Percentiles rank a stretch among this genome's conserved stretches.
Conservation (phyloP, 2,888 invertebrate species). For the Prionchulus punctatus region DNA sequence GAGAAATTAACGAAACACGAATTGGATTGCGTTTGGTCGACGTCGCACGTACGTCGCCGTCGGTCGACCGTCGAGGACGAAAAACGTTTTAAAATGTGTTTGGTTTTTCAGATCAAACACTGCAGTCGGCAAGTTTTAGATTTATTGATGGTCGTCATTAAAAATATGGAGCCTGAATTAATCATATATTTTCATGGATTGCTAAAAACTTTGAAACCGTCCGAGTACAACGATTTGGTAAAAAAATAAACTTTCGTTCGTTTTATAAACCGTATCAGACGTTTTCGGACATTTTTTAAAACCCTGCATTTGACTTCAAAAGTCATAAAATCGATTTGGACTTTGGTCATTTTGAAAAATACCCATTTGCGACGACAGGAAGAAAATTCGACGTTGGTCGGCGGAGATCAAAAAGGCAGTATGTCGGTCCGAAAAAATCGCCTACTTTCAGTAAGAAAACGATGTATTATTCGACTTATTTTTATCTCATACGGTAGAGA, state of each 20-base stretch:
- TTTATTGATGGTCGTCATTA: slow-evolving; percentile 67
- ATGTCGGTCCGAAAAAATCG: too few relatives aligned
- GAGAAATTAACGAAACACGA: slow-evolving; percentile 74
- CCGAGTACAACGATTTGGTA: slow-evolving; percentile 78
- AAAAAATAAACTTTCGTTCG: too few relatives aligned
- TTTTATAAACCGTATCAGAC: too few relatives aligned
- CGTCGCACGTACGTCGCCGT: slow-evolving; percentile 66
- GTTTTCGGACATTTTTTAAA: too few relatives aligned
- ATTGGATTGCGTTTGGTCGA: slow-evolving; percentile 80
- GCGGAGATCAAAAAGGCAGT: too few relatives aligned
- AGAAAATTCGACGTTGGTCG: too few relatives aligned
- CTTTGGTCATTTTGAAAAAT: neutral
- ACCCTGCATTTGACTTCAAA: slow-evolving; percentile 2
- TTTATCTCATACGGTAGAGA: too few relatives aligned
- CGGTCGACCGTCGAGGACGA: too few relatives aligned
- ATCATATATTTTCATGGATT: slow-evolving; percentile 71
- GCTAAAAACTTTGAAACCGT: slow-evolving; percentile 68
- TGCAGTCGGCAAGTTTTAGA: slow-evolving; percentile 85
- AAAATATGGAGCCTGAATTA: slow-evolving; percentile 69
- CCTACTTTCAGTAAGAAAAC: too few relatives aligned
- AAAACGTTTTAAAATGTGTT: too few relatives aligned
- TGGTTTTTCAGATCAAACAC: slow-evolving; percentile 56
- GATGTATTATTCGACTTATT: too few relatives aligned
- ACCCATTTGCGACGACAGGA: too few relatives aligned
- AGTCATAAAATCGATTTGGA: neutral